Conservation (phyloP, 1,140 invertebrate genomes). For the Panagrolaimus sp. region DNA sequence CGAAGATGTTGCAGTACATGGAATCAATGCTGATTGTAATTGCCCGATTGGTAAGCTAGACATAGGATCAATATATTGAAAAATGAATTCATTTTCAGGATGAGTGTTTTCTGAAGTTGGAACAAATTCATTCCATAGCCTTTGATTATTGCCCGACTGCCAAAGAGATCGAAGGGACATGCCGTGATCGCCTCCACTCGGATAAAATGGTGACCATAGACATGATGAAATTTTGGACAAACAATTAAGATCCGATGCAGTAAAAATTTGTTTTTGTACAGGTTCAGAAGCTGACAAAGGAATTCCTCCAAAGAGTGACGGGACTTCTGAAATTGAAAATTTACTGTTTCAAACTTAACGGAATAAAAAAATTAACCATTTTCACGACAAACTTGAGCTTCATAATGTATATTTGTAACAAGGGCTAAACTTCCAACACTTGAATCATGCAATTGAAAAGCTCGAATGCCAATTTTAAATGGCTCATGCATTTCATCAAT, state of each 20-base stretch:
- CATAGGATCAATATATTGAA: conserved; percentile 49
- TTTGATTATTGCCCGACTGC: conserved; percentile 29
- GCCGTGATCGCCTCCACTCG: not conserved
- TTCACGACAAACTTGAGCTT: conserved; percentile 38
- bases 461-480: conserved; percentile 41
- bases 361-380: conserved; percentile 30
- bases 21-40: conserved; percentile 41
- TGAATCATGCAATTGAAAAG: conserved; percentile 34
- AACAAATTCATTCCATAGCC: conserved; percentile 36
- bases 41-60: conserved; percentile 33
- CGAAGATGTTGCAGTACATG: conserved; percentile 39
- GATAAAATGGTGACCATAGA: conserved; percentile 26
- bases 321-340: conserved; percentile 31
- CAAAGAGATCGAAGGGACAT: conserved; percentile 15
- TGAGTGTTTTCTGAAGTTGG: conserved; percentile 20
- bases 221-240: conserved; percentile 22
- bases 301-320: conserved; percentile 38
- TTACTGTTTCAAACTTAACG: not conserved
- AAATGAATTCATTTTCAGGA: conserved; percentile 45
- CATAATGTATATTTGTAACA: conserved; percentile 39
- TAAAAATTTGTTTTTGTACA: conserved; percentile 26
- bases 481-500: conserved; percentile 37
- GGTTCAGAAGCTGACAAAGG: conserved; percentile 28
- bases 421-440: conserved; percentile 44
- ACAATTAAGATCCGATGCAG: conserved; percentile 40